Evolutionary conservation across 2,113 vertebrate genomes (phyloP), one percentile per base, ranked within the genome.

Genomic region (Poeciliopsis prolifica): DNA sequence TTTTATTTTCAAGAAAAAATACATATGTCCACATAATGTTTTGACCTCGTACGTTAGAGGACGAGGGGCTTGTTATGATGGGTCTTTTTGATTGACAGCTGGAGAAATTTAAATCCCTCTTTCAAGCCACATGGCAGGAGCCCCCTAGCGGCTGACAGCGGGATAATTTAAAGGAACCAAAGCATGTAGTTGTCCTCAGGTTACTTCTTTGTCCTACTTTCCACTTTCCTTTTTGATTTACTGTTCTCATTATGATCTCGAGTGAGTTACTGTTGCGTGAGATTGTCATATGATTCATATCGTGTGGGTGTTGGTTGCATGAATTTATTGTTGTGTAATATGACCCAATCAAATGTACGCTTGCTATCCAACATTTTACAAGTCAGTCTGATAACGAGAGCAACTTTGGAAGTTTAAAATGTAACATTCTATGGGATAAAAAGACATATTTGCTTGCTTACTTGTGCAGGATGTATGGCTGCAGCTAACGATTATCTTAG

Each of bases 41-140:
- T 19, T 68, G 29, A 10, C 65, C 13, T 14, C 1, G 31, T 42
- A 44, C 62, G 33, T 44, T 12, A 7, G 74, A 66, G 71, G 87
- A 88, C 72, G 77, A 80, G 79, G 85, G 65, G 75, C 72, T 86
- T 92, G 87, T 92, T 92, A 75, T 89, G 70, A 78, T 90, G 54
- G 60, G 44, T 69, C 31, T 74, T 81, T 37, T 89, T 92, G 88
- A 93, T 90, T 92, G 90, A 90, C 92, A 90, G 84, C 86, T 88
- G 60, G 75, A 80, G 83, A 89, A 80, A 93, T 92, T 93, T 92
- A 93, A 93, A 91, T 88, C 89, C 91, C 85, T 86, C 83, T 86
- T 88, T 81, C 33, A 85, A 64, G 82, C 83, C 92, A 88, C 91
- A 92, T 92, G 91, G 92, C 76, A 81, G 44, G 51, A 33, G 87